A percentile compares a stretch with the other conserved stretches of the same genome.
Conservation (phyloP, 2,888 invertebrate species). For the Agriopis aurantiaria region DNA sequence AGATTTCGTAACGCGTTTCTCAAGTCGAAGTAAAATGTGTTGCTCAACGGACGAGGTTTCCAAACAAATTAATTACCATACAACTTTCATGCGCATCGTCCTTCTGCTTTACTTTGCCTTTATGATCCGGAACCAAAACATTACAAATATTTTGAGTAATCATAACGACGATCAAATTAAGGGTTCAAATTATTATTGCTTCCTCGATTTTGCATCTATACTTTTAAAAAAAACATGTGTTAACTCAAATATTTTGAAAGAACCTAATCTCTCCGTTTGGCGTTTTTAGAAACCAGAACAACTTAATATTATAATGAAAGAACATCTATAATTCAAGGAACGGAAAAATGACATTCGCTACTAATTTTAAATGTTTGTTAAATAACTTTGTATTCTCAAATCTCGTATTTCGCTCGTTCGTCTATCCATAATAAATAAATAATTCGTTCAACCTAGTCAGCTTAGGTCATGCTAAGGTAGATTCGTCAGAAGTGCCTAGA, state of each 20-base stretch:
- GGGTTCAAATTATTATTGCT: background rate
- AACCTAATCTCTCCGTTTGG: too few species aligned
- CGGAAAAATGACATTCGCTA: too few species aligned
- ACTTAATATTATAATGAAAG: too few species aligned
- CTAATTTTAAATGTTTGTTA: too few species aligned
- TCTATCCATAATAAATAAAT: background rate
- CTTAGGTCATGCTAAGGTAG: too few species aligned
- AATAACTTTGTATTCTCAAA: background rate
- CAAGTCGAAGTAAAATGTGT: conserved; percentile 45
- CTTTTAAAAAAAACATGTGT: too few species aligned
- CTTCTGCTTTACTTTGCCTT: conserved; percentile 24
- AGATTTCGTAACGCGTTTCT: conserved; percentile 46
- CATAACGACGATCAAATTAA: background rate
- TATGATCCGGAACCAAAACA: conserved; percentile 18
- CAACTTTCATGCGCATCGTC: conserved; percentile 32
- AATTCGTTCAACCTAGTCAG: conserved; percentile 1
- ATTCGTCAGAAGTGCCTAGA: background rate
- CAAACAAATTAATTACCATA: conserved; percentile 34
- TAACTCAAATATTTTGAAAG: too few species aligned
- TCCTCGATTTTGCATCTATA: background rate
- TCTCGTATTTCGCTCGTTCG: background rate
- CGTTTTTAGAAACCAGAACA: too few species aligned
- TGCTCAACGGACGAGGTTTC: conserved; percentile 45
- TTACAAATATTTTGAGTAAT: background rate
- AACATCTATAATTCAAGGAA: too few species aligned